These are phyloP conservation scores for Cheumatopsyche charites DNA, from an alignment of 1,140 invertebrate species.

Conservation along the genomic window DNA sequence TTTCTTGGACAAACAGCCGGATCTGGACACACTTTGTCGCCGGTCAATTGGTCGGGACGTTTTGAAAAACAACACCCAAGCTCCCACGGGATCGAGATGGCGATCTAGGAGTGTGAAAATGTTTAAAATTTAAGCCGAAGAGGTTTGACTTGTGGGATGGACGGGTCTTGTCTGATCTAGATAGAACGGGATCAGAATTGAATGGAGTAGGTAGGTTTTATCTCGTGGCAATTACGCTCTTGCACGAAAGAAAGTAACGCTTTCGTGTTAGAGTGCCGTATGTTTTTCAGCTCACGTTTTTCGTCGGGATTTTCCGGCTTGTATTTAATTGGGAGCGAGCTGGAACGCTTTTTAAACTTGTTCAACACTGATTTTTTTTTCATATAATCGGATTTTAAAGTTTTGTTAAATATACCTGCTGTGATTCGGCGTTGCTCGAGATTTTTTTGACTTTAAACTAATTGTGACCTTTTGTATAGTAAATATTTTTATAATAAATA, in stretches of 20 bases:
- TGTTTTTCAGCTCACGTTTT: no score
- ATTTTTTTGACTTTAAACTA: no score
- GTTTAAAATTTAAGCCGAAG: slow-evolving; percentile 8
- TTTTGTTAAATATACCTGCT: no score
- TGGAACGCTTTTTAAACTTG: no score
- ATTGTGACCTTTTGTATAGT: no score
- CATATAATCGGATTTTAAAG: no score
- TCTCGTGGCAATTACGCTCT: slow-evolving; percentile 23
- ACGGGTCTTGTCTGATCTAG: slow-evolving; percentile 8
- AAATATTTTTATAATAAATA: no score
- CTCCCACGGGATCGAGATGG: not conserved
- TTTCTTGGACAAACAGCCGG: slow-evolving; percentile 7
- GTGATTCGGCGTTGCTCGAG: no score
- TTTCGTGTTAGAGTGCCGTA: not conserved
- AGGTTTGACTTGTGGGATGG: not conserved
- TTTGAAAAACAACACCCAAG: slow-evolving; percentile 21
- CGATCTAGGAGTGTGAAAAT: not conserved
- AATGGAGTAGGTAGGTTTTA: slow-evolving; percentile 24
- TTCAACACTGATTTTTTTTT: no score
- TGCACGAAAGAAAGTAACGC: slow-evolving; percentile 17
- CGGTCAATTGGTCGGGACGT: slow-evolving; percentile 10
- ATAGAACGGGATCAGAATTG: slow-evolving; percentile 8
- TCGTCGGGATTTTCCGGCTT: no score
- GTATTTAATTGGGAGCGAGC: no score
- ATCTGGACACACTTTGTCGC: not conserved